Evolutionary conservation across 2,888 invertebrate species (phyloP), one percentile per base, ranked within the genome.

Genomic region (Drosophila picticornis): DNA sequence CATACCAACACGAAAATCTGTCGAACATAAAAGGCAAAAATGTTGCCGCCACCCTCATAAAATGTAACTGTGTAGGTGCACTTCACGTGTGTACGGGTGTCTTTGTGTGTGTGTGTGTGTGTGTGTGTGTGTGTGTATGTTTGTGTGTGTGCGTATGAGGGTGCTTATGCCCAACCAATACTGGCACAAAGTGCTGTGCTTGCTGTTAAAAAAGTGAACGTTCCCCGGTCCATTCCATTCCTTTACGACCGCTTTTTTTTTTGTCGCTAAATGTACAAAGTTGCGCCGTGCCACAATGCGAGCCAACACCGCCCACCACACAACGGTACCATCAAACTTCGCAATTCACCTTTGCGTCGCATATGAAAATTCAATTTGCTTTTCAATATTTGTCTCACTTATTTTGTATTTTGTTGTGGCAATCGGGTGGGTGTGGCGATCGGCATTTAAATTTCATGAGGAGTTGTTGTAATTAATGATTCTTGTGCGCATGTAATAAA

Each of bases 1-100:
- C 88, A 89, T 87, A 89, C 87, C 90, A 87, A 89, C 90, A 87
- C 83, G 88, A 89, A 89, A 87, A 87, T 87, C 87, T 87, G 87
- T 87, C 87, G 89, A 85, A 85, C 87, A 85, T 88, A 85, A 85
- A 84, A 85, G 84, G 76, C 81, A 85, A 85, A 85, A 85, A 85
- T 88, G 88, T 81, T 85, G 81, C 79, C 77, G 79, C 79, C 77
- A 67, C 75, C 77, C 68, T 74, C 83, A 88, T 88, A 88, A 83
- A 85, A 85, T 77, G 79, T 61, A 74, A 72, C 79, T 85, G 88
- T 84, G 66, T 83, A 72, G 83, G 83, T 79, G 78, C 77, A 69
- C 57, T 51, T 16, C 36, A 56, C 61, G 48, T 48, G 46, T 56
- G 52, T 46, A 43, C n/a, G 50, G 66, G 46, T 34, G 66, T 55